Percentiles rank a stretch among this genome's conserved stretches.
Conservation (phyloP, 2,113 vertebrate species). For the Thinocorus orbignyianus region DNA sequence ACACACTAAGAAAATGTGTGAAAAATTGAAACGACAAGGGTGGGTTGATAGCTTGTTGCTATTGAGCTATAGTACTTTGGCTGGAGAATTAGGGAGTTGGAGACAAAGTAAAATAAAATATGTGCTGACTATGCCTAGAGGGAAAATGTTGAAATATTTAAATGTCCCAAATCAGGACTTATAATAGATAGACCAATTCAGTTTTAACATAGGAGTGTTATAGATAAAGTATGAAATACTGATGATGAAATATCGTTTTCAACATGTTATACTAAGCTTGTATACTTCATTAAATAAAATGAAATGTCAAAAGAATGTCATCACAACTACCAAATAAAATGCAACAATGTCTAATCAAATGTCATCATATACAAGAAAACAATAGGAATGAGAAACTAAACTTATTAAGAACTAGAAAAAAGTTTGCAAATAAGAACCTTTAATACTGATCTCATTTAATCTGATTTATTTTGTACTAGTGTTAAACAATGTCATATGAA, state of each 20-base stretch:
- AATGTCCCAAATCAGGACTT: slow-evolving; percentile 19
- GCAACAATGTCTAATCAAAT: not conserved
- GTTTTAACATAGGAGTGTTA: not conserved
- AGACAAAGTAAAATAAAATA: slow-evolving; percentile 41
- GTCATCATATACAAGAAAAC: not conserved
- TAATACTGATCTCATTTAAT: not conserved
- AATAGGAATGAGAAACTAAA: not conserved
- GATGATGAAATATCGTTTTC: not conserved
- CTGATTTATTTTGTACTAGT: not conserved
- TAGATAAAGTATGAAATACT: not conserved
- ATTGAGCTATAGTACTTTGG: not conserved
- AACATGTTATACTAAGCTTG: not conserved
- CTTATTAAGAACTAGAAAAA: not conserved
- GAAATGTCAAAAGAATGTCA: not conserved
- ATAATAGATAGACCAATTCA: not conserved
- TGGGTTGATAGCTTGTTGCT: slow-evolving; percentile 46
- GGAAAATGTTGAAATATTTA: slow-evolving; percentile 54
- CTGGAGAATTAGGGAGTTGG: slow-evolving; percentile 5
- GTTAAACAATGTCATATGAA: not conserved
- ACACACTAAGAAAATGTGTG: slow-evolving; percentile 53
- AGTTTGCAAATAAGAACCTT: not conserved
- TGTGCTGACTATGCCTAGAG: not conserved
- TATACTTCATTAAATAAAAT: not conserved
- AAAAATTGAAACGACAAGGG: slow-evolving; percentile 62
- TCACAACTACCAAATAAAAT: not conserved